Percentiles rank a stretch among this genome's conserved stretches.
These are phyloP conservation scores for Crocodylus rhombifer DNA, from an alignment of 2,797 vertebrate genomes.

Conservation along the genomic window DNA sequence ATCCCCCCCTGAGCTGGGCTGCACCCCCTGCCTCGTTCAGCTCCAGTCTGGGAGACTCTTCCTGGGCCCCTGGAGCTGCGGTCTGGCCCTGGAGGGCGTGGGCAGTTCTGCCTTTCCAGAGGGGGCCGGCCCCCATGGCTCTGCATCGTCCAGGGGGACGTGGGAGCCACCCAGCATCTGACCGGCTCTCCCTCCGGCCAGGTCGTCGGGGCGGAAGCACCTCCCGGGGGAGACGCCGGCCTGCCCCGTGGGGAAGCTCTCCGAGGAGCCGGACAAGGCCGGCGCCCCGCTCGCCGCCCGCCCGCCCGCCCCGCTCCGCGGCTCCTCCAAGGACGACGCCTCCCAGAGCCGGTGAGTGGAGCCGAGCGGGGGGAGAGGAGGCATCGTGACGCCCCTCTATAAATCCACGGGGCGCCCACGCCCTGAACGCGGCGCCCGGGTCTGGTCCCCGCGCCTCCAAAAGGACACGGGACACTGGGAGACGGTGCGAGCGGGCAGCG, in stretches of 20 bases:
- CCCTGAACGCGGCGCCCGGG: no score
- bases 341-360: slow-evolving; percentile 76
- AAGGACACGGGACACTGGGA: no score
- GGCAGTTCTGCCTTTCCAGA: background rate
- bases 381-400: background rate
- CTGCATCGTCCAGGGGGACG: rapidly evolving
- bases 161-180: rapidly evolving
- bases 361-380: background rate
- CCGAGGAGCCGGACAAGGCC: slow-evolving; percentile 89
- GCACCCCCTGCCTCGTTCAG: no score
- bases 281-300: slow-evolving; percentile 37
- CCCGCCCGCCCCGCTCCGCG: no score
- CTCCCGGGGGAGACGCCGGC: slow-evolving; percentile 21
- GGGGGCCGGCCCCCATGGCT: background rate
- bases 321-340: slow-evolving; percentile 80
- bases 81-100: background rate
- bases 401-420: no score
- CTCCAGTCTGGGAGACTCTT: no score
- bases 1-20: no score
- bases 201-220: slow-evolving; percentile 74
- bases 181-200: background rate
- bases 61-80: no score
- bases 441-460: no score
- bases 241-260: slow-evolving; percentile 82
- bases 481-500: no score